phyloP scores from a whole-genome alignment of 1,140 invertebrate genomes.

The Panagrolaimus sp. region DNA sequence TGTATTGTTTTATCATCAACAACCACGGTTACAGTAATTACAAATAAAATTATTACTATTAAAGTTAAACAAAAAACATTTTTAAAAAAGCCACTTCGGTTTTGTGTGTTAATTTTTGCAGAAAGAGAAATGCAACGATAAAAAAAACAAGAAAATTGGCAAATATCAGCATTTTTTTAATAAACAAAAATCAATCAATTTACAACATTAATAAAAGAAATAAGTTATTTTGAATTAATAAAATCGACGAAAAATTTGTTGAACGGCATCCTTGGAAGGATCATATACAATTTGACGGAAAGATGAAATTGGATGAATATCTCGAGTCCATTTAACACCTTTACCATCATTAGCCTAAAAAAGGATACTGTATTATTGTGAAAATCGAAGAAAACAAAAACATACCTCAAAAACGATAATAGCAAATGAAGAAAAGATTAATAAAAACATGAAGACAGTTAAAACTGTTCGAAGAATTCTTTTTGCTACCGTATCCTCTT shows the following conservation, averaged over 20 bases:
- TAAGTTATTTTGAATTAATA: not conserved
- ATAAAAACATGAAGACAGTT: not conserved
- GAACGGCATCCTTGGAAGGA: conserved; percentile 1
- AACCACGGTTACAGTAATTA: no score
- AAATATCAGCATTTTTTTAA: no score
- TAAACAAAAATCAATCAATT: no score
- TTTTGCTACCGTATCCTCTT: not conserved
- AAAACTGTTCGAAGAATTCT: not conserved
- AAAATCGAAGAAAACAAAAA: not conserved
- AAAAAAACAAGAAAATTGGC: no score
- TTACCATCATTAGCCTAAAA: not conserved
- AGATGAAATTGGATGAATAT: not conserved
- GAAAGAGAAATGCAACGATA: no score
- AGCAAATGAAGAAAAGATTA: conserved; percentile 1
- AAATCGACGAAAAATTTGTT: conserved; percentile 10
- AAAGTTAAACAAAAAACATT: no score
- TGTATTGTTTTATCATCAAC: no score
- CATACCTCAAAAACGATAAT: conserved; percentile 11
- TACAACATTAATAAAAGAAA: no score
- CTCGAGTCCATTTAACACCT: not conserved
- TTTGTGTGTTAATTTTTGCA: no score
- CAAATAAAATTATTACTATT: no score
- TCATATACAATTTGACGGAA: conserved; percentile 15
- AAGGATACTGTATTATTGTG: not conserved
- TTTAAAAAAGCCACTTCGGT: no score